Evolutionary conservation across 2,888 invertebrate genomes (phyloP), one percentile per base, ranked within the genome.

Genomic region (Zygogramma bicolorata): DNA sequence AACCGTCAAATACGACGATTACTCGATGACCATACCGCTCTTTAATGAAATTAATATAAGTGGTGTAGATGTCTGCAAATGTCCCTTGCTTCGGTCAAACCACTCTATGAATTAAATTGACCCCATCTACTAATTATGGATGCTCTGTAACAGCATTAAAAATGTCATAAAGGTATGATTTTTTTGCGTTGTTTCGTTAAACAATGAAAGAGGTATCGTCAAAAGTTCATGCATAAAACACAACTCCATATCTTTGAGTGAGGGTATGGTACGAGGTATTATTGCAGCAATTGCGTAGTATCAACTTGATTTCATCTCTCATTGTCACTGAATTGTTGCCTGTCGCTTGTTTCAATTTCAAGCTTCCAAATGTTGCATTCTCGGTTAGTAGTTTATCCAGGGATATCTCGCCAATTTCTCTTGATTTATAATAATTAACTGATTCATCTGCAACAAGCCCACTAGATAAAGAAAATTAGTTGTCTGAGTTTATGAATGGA

Each of bases 111-210:
- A 31, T 59, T 29, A 15, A 29, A 59, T 29, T 13, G 18, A 15
- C 59, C 29, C 29, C 18, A 42, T 42, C 42, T 42, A 18, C 42
- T 15, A 42, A 15, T 15, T 42, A 42, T 42, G 68, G 20, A 34
- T 31, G 10, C 60, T 68, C 68, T 42, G 61, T 61, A 49, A 53
- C 68, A 13, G 27, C 22, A 18, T 62, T 38, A 31, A 68, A 68
- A 62, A 62, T 60, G 29, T 68, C 49, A 62, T 49, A 62, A 10
- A 68, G 46, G 7, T 38, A 53, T 22, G 62, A 68, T 31, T 68
- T 68, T 25, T 68, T 68, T 15, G 68, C 62, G 53, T 69, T 69
- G 49, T 60, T 59, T 68, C 61, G 58, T 68, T 60, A 46, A 42
- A 42, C 40, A 42, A 42, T 42, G 15, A 42, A 42, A 42, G 40